Base-by-base conservation (phyloP, 2,113 vertebrate genomes). In the Sinocyclocheilus grahami region DNA sequence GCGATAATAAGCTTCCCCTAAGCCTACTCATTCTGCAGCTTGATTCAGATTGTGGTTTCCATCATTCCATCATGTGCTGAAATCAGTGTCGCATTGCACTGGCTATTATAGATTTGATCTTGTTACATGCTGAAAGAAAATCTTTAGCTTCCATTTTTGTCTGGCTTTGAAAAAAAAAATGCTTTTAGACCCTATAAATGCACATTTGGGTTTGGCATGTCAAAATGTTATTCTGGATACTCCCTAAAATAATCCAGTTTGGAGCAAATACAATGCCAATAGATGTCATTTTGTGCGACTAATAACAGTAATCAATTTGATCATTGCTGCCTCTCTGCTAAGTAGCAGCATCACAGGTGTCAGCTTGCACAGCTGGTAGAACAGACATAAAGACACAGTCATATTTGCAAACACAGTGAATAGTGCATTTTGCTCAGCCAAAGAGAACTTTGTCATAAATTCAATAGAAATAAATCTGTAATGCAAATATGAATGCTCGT, bases 301-400 rank as follows among this genome's bases (percentile, higher is more conserved):
- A 88, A 90, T 84, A 87, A 88, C 83, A 77, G 87, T 88, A 69
- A 90, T 90, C 67, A 88, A 42, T 87, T n/a, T 72, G 63, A 42
- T 88, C 37, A 27, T 55, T 60, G 37, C 65, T 18, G 46, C 30
- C 24, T 39, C 16, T 53, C 33, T 0, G 16, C n/a, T 63, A 83
- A 83, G 60, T 72, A 55, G 48, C 53, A 5, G 12, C 20, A 48
- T 30, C 74, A 20, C 86, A 88, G 85, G 63, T 88, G 89, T 74
- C 37, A 33, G 12, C 62, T 65, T 51, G 83, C 30, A 65, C 78
- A 83, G 86, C 80, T 86, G 86, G 51, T 58, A 60, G 1, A n/a
- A 18, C 69, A 69, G 46, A 53, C 27, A 65, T 24, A 46, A 53
- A 82, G 60, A 37, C 48, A 60, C 51, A 60, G 42, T 20, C 27